Evolutionary conservation across 1,140 invertebrate genomes (phyloP).

Genomic region (Tachypleus tridentatus): DNA sequence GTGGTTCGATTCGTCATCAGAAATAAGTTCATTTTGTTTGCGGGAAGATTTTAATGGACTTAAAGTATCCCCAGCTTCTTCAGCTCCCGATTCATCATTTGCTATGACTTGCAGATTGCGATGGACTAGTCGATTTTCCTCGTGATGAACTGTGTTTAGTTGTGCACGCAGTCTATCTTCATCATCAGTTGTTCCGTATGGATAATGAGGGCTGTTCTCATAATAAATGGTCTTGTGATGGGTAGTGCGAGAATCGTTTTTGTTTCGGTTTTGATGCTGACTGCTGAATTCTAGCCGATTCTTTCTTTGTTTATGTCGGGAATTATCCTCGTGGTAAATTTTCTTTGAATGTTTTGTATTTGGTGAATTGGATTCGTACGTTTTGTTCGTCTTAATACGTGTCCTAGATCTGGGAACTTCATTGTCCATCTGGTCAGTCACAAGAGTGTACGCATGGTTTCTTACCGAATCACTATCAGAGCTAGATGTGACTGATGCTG

Average conservation of each 20-base stretch:
- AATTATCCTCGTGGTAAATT: too few species aligned
- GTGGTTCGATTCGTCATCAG: too few species aligned
- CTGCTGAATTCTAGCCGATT: too few species aligned
- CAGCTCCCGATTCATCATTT: slow-evolving; percentile 10
- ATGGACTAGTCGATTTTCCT: slow-evolving; percentile 14
- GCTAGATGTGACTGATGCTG: slow-evolving; percentile 14
- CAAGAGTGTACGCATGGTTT: slow-evolving; percentile 4
- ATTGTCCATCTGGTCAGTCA: slow-evolving; percentile 5
- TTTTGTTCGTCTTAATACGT: slow-evolving; percentile 8
- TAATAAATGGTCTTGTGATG: too few species aligned
- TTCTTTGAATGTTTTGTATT: too few species aligned
- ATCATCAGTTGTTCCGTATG: background rate
- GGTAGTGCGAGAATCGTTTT: too few species aligned
- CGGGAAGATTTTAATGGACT: background rate
- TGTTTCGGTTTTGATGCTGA: too few species aligned
- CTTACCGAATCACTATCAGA: slow-evolving; percentile 17
- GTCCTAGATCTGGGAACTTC: slow-evolving; percentile 19
- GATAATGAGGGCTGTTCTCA: too few species aligned
- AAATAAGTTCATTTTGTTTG: too few species aligned
- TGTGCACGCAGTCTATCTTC: slow-evolving; percentile 10
- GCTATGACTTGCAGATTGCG: slow-evolving; percentile 7
- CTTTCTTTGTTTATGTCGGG: too few species aligned
- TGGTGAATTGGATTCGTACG: too few species aligned
- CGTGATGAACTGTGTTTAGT: background rate
- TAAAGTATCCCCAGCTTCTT: slow-evolving; percentile 5